These are phyloP conservation scores for Pocillopora verrucosa DNA, from an alignment of 64 coral and sea anemone species.

Conservation along the genomic window DNA sequence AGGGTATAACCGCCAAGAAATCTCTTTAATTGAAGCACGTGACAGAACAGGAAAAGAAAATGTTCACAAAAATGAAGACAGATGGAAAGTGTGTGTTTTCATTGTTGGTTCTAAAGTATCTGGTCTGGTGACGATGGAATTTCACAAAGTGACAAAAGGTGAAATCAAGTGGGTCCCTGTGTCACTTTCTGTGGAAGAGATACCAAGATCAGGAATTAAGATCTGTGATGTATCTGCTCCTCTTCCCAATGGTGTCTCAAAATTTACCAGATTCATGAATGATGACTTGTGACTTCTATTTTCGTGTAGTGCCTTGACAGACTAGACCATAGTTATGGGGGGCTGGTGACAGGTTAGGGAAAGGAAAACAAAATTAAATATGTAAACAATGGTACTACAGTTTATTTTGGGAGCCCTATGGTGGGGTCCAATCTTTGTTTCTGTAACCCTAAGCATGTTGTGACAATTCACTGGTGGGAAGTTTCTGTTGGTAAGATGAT, in stretches of 20 bases:
- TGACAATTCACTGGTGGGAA: too few relatives aligned
- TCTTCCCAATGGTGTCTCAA: constrained; percentile 84
- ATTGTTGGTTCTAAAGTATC: constrained; percentile 74
- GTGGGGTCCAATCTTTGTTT: too few relatives aligned
- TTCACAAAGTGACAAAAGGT: constrained; percentile 73
- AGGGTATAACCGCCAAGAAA: constrained; percentile 15
- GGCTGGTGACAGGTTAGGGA: too few relatives aligned
- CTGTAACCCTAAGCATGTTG: too few relatives aligned
- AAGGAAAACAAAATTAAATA: too few relatives aligned
- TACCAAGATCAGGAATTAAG: constrained; percentile 80
- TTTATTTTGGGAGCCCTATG: too few relatives aligned
- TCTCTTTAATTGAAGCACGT: not conserved
- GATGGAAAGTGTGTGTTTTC: constrained; percentile 74
- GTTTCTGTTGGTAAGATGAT: too few relatives aligned
- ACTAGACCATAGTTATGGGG: too few relatives aligned
- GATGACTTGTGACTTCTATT: constrained; percentile 10
- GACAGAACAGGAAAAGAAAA: not conserved
- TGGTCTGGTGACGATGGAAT: constrained; percentile 72
- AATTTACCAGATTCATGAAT: constrained; percentile 77
- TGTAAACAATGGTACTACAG: too few relatives aligned
- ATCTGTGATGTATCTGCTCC: constrained; percentile 79
- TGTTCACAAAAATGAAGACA: not conserved
- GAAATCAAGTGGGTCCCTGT: constrained; percentile 73
- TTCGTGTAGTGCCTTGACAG: too few relatives aligned
- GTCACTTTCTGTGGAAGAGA: constrained; percentile 63